Evolutionary conservation across 2,113 vertebrate species (phyloP).

Genomic region (Mobula hypostoma): DNA sequence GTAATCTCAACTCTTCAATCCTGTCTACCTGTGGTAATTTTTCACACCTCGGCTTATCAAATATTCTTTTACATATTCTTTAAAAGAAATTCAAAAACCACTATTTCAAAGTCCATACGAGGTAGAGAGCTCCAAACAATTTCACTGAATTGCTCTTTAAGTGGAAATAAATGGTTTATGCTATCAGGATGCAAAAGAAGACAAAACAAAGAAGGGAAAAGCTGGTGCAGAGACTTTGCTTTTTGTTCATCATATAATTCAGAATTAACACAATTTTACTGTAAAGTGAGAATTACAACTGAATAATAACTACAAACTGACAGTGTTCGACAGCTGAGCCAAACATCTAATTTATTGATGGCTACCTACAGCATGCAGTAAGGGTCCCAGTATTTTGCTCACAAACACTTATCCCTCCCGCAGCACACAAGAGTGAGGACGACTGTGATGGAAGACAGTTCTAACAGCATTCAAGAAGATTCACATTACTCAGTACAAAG

Average conservation of each 20-base stretch:
- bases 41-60: too few relatives aligned
- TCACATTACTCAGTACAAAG: too few relatives aligned
- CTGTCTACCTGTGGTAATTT: too few relatives aligned
- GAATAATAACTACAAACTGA: slow-evolving; percentile 7
- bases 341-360: slow-evolving; percentile 13
- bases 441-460: too few relatives aligned
- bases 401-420: neutral
- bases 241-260: neutral
- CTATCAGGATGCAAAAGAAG: neutral
- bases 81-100: too few relatives aligned
- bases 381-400: neutral
- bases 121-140: too few relatives aligned
- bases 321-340: neutral
- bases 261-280: neutral
- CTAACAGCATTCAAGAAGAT: too few relatives aligned
- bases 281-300: neutral
- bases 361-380: neutral
- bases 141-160: too few relatives aligned
- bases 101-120: too few relatives aligned
- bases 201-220: neutral
- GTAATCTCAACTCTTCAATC: too few relatives aligned
- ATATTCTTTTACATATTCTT: too few relatives aligned
- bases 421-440: neutral
- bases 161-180: neutral
- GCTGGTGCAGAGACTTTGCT: neutral